Evolutionary conservation across 64 coral and sea anemone genomes (phyloP).

Genomic region (Montipora sp.): DNA sequence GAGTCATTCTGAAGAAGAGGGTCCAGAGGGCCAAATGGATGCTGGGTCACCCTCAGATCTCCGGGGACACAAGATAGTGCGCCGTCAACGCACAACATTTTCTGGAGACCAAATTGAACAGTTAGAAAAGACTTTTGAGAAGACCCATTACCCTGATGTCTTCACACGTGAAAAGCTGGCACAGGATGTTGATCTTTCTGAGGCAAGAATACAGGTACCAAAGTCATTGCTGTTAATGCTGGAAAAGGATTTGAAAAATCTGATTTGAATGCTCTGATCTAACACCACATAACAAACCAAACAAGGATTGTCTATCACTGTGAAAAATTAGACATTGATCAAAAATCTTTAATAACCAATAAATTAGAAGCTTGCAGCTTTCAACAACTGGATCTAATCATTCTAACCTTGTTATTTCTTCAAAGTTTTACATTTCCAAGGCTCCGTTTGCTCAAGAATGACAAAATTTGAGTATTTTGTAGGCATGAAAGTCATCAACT

Average conservation of each 20-base stretch:
- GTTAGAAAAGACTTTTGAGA: slow-evolving; percentile 94
- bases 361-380: not conserved
- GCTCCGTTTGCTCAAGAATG: too few relatives aligned
- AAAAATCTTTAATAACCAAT: not conserved
- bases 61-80: slow-evolving; percentile 66
- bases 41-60: slow-evolving; percentile 66
- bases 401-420: not conserved
- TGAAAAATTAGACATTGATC: too few relatives aligned
- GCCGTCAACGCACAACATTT: slow-evolving; percentile 83
- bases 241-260: slow-evolving; percentile 62
- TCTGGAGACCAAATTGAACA: slow-evolving; percentile 98
- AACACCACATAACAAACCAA: not conserved
- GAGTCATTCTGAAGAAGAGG: slow-evolving; percentile 89
- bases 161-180: slow-evolving; percentile 94
- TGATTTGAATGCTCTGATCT: not conserved
- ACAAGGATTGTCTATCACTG: slow-evolving; percentile 39
- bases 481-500: too few relatives aligned
- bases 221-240: slow-evolving; percentile 97
- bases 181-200: slow-evolving; percentile 90
- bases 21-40: slow-evolving; percentile 64
- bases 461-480: too few relatives aligned
- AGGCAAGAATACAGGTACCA: slow-evolving; percentile 99
- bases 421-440: not conserved
- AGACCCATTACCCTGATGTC: slow-evolving; percentile 96
- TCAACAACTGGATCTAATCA: not conserved